Evolutionary conservation across 2,113 vertebrate genomes (phyloP), one percentile per base, ranked within the genome.

Genomic region (Percina caprodes): DNA sequence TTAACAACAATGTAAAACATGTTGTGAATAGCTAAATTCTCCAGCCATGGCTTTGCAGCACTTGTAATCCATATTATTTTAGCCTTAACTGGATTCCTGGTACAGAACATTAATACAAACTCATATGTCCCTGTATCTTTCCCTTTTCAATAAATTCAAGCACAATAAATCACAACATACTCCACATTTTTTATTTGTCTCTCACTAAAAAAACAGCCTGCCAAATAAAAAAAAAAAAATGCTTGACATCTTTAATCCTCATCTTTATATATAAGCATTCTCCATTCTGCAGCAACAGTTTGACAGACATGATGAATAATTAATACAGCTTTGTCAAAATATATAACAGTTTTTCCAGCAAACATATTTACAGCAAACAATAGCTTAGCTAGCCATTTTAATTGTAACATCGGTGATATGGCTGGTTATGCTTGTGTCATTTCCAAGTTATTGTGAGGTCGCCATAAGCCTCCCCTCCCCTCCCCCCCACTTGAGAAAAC

Each of bases 291-390:
- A 60, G 18, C 48, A 60, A 52, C 13, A 63, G 68, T 66, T 70
- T 85, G 74, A 79, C 70, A 77, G 72, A 80, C 33, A 24, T n/a
- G 63, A 82, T 91, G 60, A 91, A 89, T 90, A 86, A 86, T 87
- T 81, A 69, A 92, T 73, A 62, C 30, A 48, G 42, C 54, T 74
- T 80, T 76, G 84, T 83, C 63, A 79, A 68, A 79, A 89, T 51
- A 54, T 58, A 79, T 58, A 80, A 62, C 39, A 51, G n/a, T 6
- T 35, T 52, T 74, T 78, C 60, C 24, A 11, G 61, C 69, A 16
- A 60, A 62, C 60, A 69, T 54, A 51, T 69, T 55, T 79, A 49
- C 79, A 68, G 77, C 48, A 82, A 73, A 74, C 62, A 86, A 54
- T 24, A 30, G 62, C 69, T 79, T 82, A 89, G 88, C 84, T 90